Base-by-base conservation (phyloP, 1,140 invertebrate species). In the Leucophenga varia region DNA sequence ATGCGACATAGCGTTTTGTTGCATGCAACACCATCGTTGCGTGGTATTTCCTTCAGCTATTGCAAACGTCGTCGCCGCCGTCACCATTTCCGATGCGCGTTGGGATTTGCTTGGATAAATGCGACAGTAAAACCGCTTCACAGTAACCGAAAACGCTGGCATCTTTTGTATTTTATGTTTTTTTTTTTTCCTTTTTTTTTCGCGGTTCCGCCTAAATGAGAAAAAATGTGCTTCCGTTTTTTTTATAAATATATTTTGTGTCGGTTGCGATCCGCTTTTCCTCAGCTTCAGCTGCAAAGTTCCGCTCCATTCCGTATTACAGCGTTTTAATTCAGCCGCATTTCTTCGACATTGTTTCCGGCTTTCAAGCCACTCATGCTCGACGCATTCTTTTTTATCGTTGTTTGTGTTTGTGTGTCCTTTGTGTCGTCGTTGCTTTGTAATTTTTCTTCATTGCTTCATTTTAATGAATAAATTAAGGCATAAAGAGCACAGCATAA, bases 221-320 rank as follows among this genome's bases (percentile, higher is more conserved):
- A 25, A 25, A 6, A 25, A 25, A 25, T 25, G 22, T 10, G 22
- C 22, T 25, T 25, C 22, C 22, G 22, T 25, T 25, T 25, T 5
- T 25, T 5, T 10, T 10, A 25, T 49, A 65, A 67, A 63, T 59
- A 55, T 59, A 65, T 65, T 65, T 65, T 41, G 35, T 41, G 44
- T n/a, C 31, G n/a, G n/a, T n/a, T n/a, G n/a, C n/a, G n/a, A n/a
- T n/a, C 31, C 9, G 31, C 31, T n/a, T 34, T 34, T 34, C 9
- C 31, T 9, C 41, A 28, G 41, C 44, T 40, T 40, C 36, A 53
- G 45, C 50, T 53, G n/a, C 41, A 28, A n/a, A 43, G 39, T 40
- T 40, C 36, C 53, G 45, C 50, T 53, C n/a, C n/a, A n/a, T n/a
- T n/a, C n/a, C n/a, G n/a, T n/a, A n/a, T n/a, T n/a, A n/a, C n/a